Evolutionary conservation across 2,797 vertebrate genomes (phyloP).

Genomic region (Remorina albescens): DNA sequence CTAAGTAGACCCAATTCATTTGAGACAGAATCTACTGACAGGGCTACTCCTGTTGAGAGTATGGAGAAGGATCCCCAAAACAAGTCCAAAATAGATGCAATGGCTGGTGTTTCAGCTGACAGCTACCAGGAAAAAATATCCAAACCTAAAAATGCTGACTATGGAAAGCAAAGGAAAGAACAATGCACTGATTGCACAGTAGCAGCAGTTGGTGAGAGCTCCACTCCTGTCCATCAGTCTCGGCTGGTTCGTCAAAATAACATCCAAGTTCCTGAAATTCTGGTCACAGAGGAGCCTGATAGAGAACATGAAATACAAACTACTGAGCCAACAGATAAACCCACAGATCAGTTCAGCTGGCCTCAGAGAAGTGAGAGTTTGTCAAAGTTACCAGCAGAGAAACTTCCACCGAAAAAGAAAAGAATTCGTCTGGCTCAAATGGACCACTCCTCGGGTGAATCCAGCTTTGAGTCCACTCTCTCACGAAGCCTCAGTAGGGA

Average conservation of each 20-base stretch:
- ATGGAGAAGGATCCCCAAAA: slow-evolving; percentile 86
- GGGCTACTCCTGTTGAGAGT: slow-evolving; percentile 84
- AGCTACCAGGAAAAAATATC: slow-evolving; percentile 78
- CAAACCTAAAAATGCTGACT: slow-evolving; percentile 68
- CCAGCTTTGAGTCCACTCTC: slow-evolving; percentile 93
- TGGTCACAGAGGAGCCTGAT: slow-evolving; percentile 98
- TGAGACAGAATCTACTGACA: slow-evolving; percentile 92
- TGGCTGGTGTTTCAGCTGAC: slow-evolving; percentile 64
- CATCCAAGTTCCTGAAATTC: slow-evolving; percentile 97
- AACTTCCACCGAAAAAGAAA: slow-evolving; percentile 98
- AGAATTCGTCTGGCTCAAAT: slow-evolving; percentile 96
- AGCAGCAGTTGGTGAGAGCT: slow-evolving; percentile 75
- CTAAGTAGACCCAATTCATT: slow-evolving; percentile 93
- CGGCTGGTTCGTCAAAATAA: slow-evolving; percentile 96
- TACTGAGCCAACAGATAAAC: slow-evolving; percentile 87
- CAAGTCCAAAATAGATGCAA: slow-evolving; percentile 80
- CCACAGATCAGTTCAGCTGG: slow-evolving; percentile 93
- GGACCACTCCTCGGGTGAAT: slow-evolving; percentile 95
- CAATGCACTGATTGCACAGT: slow-evolving; percentile 72
- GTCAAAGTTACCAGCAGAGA: slow-evolving; percentile 96
- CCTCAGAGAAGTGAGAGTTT: slow-evolving; percentile 96
- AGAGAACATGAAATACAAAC: slow-evolving; percentile 89
- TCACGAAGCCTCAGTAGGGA: slow-evolving; percentile 96
- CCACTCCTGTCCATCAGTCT: slow-evolving; percentile 84
- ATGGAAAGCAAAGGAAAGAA: slow-evolving; percentile 79